Evolutionary conservation across 2,113 vertebrate species (phyloP).

Genomic region (Misgurnus mizolepis): DNA sequence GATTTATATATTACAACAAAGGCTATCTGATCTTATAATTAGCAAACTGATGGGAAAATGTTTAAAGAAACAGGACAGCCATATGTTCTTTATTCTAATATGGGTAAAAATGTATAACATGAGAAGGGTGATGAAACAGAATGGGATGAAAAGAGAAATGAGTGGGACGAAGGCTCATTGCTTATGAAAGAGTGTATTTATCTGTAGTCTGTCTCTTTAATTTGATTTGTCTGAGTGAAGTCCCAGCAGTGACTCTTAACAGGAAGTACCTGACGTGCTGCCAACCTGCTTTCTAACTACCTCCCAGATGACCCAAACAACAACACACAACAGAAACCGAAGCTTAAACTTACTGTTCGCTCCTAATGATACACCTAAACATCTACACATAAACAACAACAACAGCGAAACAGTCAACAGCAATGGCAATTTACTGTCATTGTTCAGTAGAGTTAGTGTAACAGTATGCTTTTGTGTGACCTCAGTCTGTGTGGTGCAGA

Average conservation of each 20-base stretch:
- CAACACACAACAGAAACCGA: constrained; percentile 83
- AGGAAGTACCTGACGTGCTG: constrained; percentile 92
- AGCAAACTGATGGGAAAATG: constrained; percentile 17
- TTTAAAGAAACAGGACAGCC: constrained; percentile 18
- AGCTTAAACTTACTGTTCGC: constrained; percentile 56
- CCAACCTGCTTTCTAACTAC: constrained; percentile 83
- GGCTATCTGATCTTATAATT: constrained; percentile 8
- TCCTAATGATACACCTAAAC: constrained; percentile 52
- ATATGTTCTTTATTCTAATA: constrained; percentile 33
- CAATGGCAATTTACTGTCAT: constrained; percentile 61
- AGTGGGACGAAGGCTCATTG: constrained; percentile 72
- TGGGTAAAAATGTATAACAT: not conserved
- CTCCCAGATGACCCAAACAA: constrained; percentile 90
- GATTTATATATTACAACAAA: not conserved
- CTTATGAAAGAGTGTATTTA: constrained; percentile 95
- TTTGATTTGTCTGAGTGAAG: constrained; percentile 83
- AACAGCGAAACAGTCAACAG: constrained; percentile 45
- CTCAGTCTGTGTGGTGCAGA: constrained; percentile 36
- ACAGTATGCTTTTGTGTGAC: constrained; percentile 44
- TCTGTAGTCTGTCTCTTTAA: constrained; percentile 82
- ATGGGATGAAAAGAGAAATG: not conserved
- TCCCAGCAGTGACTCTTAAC: constrained; percentile 92
- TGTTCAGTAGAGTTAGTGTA: constrained; percentile 62
- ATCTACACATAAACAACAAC: constrained; percentile 18
- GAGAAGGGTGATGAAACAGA: constrained; percentile 32